These are phyloP conservation scores for Dendropsophus ebraccatus DNA, from an alignment of 2,113 vertebrate species.

Conservation along the genomic window DNA sequence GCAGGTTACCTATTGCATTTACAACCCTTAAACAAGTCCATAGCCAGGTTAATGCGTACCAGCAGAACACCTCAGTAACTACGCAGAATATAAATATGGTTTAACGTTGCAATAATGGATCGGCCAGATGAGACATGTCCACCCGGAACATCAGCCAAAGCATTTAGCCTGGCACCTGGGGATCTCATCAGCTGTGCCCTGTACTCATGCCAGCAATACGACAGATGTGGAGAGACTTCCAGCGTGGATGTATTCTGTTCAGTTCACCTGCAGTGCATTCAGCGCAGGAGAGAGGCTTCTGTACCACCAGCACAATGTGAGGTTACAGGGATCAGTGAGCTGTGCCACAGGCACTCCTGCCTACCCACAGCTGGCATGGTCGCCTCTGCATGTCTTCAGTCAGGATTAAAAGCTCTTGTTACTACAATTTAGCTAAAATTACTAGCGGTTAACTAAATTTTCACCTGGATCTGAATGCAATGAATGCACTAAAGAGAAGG, in stretches of 20 bases:
- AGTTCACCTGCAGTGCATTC: neutral
- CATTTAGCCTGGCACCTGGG: neutral
- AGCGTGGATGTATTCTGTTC: neutral
- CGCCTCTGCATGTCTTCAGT: too few relatives aligned
- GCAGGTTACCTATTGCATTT: neutral
- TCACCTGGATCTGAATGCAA: too few relatives aligned
- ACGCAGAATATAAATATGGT: neutral
- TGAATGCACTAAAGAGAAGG: too few relatives aligned
- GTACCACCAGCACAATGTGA: neutral
- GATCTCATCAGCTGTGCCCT: constrained; percentile 4
- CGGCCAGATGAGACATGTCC: neutral
- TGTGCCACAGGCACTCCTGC: too few relatives aligned
- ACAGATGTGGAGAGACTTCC: neutral
- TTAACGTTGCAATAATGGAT: neutral
- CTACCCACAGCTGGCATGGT: too few relatives aligned
- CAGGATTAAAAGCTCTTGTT: too few relatives aligned
- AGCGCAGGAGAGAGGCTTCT: neutral
- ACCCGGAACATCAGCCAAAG: neutral
- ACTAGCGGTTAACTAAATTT: too few relatives aligned
- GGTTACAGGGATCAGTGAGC: too few relatives aligned
- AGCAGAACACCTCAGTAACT: neutral
- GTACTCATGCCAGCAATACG: neutral
- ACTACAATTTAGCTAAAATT: too few relatives aligned
- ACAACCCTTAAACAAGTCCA: neutral
- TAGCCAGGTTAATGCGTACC: too few relatives aligned